Percentiles rank a stretch among this genome's conserved stretches.
Conservation (phyloP, 2,888 invertebrate genomes). For the Mesochorus sp. region DNA sequence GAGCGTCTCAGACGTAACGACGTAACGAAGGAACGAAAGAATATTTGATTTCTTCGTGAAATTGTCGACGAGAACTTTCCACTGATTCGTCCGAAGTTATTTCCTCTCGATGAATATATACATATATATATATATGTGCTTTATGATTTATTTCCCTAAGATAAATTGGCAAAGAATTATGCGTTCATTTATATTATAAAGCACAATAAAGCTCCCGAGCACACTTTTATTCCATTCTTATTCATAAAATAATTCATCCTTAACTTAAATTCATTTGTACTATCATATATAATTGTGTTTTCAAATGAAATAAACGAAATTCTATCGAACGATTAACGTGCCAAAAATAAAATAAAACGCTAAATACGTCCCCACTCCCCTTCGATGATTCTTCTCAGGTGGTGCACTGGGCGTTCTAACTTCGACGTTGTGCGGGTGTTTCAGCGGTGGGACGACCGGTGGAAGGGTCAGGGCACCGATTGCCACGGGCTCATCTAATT, state of each 20-base stretch:
- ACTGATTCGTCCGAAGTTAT: neutral
- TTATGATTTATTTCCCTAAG: neutral
- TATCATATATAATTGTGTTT: neutral
- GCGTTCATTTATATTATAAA: neutral
- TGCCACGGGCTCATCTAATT: conserved; percentile 65
- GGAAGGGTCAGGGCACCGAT: conserved; percentile 77
- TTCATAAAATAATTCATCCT: neutral
- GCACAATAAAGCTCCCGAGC: neutral
- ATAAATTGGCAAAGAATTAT: neutral
- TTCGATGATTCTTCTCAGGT: conserved; percentile 80
- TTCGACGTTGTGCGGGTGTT: conserved; percentile 82
- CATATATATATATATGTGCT: too few relatives aligned
- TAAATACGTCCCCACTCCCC: conserved; percentile 73
- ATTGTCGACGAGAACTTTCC: neutral
- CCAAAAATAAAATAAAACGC: conserved; percentile 32
- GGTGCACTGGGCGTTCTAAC: conserved; percentile 81
- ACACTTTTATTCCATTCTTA: neutral
- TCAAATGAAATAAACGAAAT: conserved; percentile 13
- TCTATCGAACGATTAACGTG: neutral
- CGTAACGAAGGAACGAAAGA: conserved; percentile 17
- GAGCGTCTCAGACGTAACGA: neutral
- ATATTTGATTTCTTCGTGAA: conserved; percentile 39
- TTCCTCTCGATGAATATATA: neutral
- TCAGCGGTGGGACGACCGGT: conserved; percentile 81
- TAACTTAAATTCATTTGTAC: neutral